phyloP scores from a whole-genome alignment of 2,888 invertebrate genomes.

The Sympetrum striolatum region DNA sequence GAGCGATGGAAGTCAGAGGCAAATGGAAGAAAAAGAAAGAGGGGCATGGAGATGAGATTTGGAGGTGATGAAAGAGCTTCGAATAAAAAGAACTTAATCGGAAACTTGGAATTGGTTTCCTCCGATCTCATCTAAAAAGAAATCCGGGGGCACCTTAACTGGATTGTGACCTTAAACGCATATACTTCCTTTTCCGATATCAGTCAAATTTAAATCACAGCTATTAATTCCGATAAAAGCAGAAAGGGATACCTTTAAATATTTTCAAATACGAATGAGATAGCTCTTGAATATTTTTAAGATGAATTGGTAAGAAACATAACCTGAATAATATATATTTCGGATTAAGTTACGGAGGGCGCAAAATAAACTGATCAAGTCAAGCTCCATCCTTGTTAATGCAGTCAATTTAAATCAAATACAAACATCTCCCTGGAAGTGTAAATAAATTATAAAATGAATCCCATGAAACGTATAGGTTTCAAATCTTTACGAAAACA shows the following conservation, averaged over 20 bases:
- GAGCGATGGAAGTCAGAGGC: neutral
- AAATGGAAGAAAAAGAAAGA: neutral
- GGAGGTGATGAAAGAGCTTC: neutral
- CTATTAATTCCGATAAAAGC: neutral
- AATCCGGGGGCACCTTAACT: neutral
- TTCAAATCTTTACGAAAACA: no score
- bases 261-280: neutral
- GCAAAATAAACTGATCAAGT: no score
- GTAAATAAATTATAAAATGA: no score
- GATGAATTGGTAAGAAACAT: no score
- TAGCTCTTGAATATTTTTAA: no score
- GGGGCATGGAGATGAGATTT: neutral
- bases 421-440: no score
- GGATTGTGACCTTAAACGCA: conserved; percentile 7
- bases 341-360: no score
- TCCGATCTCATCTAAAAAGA: conserved; percentile 7
- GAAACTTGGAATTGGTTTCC: conserved; percentile 34
- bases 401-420: no score
- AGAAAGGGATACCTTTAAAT: neutral
- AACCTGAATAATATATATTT: no score
- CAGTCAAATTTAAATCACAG: conserved; percentile 22
- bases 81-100: conserved; percentile 17
- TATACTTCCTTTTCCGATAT: neutral
- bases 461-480: no score
- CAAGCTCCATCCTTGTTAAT: no score